Evolutionary conservation across 2,113 vertebrate genomes (phyloP), one percentile per base, ranked within the genome.

Genomic region (Hippolais icterina): DNA sequence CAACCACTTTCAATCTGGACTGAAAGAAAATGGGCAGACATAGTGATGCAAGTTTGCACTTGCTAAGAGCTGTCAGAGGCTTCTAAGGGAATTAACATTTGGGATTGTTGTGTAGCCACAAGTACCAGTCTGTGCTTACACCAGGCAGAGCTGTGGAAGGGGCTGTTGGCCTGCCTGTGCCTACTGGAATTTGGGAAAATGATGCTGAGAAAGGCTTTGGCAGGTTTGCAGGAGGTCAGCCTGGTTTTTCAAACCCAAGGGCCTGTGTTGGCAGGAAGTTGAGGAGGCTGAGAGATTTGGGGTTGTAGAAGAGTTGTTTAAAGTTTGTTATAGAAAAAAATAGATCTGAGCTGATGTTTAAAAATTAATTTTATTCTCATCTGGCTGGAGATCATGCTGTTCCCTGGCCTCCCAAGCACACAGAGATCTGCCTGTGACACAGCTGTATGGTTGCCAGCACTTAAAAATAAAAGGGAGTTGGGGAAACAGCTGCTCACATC

Each of bases 401-500:
- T 89, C 46, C 65, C 77, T 54, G 75, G 75, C 75, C 83, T 94
- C 60, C 78, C 53, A 29, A 50, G 53, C 60, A 39, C 90, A 53
- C 60, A 52, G 50, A 49, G 71, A 35, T 63, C 66, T 65, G 71
- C 83, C 53, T 80, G 70, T 49, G 74, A 83, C 41, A 64, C 47
- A 53, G 69, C 68, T 9, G 2, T 50, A 31, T 61, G 83, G 53
- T 85, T 96, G 90, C 77, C 90, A 93, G 56, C 42, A 6, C 46
- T 72, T 53, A 28, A 39, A 69, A 57, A 37, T 83, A n/a, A 54
- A 57, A 89, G 60, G n/a, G 41, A 56, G 11, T 24, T 63, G 29
- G n/a, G 56, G 81, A 89, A 93, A 76, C 94, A 94, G 87, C 96
- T 94, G 84, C 39, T 90, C 41, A 66, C 76, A 87, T 91, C 92